These are phyloP conservation scores for Palaemon carinicauda DNA, from an alignment of 1,140 invertebrate genomes.

Conservation along the genomic window DNA sequence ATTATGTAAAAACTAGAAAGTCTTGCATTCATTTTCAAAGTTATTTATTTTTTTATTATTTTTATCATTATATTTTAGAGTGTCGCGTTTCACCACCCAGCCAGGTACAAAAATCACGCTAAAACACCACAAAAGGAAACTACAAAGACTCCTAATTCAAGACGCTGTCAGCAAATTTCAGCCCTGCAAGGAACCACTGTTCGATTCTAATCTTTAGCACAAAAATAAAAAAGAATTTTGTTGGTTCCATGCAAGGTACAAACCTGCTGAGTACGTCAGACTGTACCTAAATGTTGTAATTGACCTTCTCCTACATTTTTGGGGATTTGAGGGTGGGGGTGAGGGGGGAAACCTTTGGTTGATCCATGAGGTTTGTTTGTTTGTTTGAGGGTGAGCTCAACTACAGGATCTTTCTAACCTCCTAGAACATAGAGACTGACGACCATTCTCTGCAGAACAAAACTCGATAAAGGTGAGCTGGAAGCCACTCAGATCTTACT, in stretches of 20 bases:
- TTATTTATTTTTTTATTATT: slow-evolving; percentile 15
- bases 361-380: not conserved
- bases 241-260: slow-evolving; percentile 40
- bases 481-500: slow-evolving; percentile 55
- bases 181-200: not conserved
- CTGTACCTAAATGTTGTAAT: slow-evolving; percentile 45
- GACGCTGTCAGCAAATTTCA: slow-evolving; percentile 18
- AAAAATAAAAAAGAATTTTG: slow-evolving; percentile 23
- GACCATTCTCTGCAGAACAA: slow-evolving; percentile 44
- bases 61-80: slow-evolving; percentile 22
- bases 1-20: slow-evolving; percentile 34
- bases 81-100: slow-evolving; percentile 47
- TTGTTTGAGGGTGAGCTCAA: slow-evolving; percentile 6
- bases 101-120: slow-evolving; percentile 46
- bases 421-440: slow-evolving; percentile 50
- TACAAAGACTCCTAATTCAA: slow-evolving; percentile 42
- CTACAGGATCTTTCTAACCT: slow-evolving; percentile 45
- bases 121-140: slow-evolving; percentile 45
- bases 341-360: slow-evolving; percentile 24
- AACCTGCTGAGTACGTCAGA: slow-evolving; percentile 33
- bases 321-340: too few relatives aligned
- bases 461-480: slow-evolving; percentile 46
- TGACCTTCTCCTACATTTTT: slow-evolving; percentile 23
- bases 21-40: slow-evolving; percentile 22
- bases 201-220: not conserved